A percentile compares a stretch with the other conserved stretches of the same genome.
Conservation (phyloP, 2,113 vertebrate species). For the Vidua macroura region DNA sequence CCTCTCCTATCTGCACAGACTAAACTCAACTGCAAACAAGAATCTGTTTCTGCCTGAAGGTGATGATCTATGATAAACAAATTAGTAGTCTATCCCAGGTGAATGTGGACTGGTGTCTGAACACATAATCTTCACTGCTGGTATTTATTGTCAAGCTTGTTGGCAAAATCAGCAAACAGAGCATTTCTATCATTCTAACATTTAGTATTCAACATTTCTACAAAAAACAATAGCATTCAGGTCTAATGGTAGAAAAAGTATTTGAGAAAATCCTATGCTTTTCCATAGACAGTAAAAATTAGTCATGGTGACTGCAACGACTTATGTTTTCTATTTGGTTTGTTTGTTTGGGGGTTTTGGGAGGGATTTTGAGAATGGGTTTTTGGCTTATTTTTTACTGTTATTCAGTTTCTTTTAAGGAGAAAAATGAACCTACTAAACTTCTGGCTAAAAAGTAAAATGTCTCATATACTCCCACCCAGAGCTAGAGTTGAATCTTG, state of each 20-base stretch:
- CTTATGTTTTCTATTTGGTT: not conserved
- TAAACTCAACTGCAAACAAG: not conserved
- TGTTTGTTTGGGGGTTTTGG: not conserved
- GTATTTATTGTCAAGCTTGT: not conserved
- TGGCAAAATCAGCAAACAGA: not conserved
- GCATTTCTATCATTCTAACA: not conserved
- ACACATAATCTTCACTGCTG: not conserved
- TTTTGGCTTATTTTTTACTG: not conserved
- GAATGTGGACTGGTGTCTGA: not conserved
- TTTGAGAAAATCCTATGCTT: not conserved
- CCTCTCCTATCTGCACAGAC: not conserved
- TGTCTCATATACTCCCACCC: not conserved
- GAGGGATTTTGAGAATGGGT: fast-evolving
- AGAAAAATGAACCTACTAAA: not conserved
- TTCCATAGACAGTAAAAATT: not conserved
- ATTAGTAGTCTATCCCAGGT: not conserved
- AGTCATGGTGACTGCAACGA: not conserved
- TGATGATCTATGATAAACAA: not conserved
- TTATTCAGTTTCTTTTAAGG: not conserved
- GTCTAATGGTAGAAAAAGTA: not conserved
- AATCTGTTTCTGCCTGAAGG: not conserved
- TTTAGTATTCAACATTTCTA: not conserved
- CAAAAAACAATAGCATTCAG: not conserved
- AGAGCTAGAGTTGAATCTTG: not conserved
- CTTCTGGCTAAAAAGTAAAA: not conserved